Evolutionary conservation across 2,797 vertebrate genomes (phyloP), one percentile per base, ranked within the genome.

Genomic region (Coluber constrictor): DNA sequence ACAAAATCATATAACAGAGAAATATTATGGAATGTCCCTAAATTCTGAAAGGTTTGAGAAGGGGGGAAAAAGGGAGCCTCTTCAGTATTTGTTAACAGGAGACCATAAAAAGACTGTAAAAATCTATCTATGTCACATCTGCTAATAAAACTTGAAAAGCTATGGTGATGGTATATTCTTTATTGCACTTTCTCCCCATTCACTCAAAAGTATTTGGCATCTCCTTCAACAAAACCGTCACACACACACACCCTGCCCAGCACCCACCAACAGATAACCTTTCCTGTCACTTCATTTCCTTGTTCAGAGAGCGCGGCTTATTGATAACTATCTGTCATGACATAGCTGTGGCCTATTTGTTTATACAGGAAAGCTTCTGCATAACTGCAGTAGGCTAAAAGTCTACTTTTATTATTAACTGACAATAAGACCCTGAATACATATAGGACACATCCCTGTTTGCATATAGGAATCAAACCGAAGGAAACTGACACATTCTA

Each of bases 131-230:
- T 89, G 16, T 25, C 66, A 92, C 70, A 86, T 12, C 23, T 94
- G 55, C 4, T 86, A 91, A 1, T 92, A 92, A 91, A 94, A 61
- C 29, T 88, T 89, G 56, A 91, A 94, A 96, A 93, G 0, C 11
- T 93, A 63, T 43, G 92, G 12, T 90, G 83, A 43, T 87, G 1
- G 88, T 16, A 94, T 74, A 61, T 23, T 12, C 89, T 27, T 86
- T 18, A 43, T 79, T 70, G 91, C 86, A 5, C 25, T 93, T 93
- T 60, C 20, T 25, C 29, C 20, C 20, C 74, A 47, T 47, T 47
- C 74, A 23, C 20, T 47, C 74, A 83, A 83, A 83, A 91, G 37
- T 16, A 43, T 47, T 94, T 66, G 61, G 1, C 51, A 74, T 90
- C 91, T 93, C 87, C 63, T 92, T 16, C 87, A 87, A 16, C 1